phyloP scores from a whole-genome alignment of 2,113 vertebrate species.

The Pheucticus melanocephalus region DNA sequence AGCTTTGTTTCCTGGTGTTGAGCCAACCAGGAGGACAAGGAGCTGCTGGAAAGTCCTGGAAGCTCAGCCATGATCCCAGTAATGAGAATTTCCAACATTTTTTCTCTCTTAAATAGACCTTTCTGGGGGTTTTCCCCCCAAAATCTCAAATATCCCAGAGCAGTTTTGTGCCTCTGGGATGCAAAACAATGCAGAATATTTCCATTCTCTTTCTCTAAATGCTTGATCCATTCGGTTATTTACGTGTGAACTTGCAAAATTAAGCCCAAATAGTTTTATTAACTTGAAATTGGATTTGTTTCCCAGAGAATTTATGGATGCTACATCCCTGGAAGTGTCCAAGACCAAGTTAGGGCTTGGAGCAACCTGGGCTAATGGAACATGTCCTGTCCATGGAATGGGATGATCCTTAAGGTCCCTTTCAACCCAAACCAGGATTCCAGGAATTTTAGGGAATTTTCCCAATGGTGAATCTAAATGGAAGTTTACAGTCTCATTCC shows the following conservation, averaged over 20 bases:
- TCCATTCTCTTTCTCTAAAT: not conserved
- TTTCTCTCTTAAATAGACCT: not conserved
- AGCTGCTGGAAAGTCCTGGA: not conserved
- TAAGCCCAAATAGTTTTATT: not conserved
- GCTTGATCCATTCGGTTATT: not conserved
- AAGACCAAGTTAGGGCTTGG: not conserved
- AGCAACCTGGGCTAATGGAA: not conserved
- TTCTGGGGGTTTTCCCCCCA: not conserved
- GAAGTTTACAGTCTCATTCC: not conserved
- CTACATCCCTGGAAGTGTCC: not conserved
- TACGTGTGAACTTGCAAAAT: not conserved
- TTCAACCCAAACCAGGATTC: not conserved
- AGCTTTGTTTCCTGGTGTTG: not conserved
- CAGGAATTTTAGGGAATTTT: not conserved
- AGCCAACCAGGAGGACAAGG: not conserved
- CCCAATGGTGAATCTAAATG: not conserved
- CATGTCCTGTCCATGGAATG: not conserved
- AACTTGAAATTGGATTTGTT: not conserved
- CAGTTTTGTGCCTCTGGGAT: not conserved
- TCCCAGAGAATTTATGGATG: not conserved
- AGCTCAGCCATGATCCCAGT: not conserved
- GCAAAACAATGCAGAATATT: not conserved
- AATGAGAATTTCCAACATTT: not conserved
- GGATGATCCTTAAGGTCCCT: not conserved
- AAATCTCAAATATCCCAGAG: not conserved